These are phyloP conservation scores for Melanerpes formicivorus DNA, from an alignment of 2,113 vertebrate species.

Conservation along the genomic window DNA sequence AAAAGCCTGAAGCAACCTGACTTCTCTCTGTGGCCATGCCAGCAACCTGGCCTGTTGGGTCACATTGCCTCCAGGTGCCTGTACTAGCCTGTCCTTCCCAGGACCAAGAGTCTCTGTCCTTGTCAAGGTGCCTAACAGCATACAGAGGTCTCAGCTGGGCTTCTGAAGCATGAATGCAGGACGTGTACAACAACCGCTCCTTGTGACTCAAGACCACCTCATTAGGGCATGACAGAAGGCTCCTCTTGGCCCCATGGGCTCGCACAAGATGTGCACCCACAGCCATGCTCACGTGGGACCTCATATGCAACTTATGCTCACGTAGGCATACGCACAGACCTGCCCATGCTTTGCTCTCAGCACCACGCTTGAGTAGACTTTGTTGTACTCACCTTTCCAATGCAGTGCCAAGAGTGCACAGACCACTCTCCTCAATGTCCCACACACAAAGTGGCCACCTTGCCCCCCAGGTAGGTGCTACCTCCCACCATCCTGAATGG, in stretches of 20 bases:
- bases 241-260: conserved; percentile 27
- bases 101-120: not conserved
- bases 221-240: not conserved
- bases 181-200: not conserved
- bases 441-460: not conserved
- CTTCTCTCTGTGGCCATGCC: not conserved
- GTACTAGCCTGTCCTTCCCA: not conserved
- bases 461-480: not conserved
- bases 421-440: accelerated
- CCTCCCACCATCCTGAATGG: not conserved
- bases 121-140: accelerated
- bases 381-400: not conserved
- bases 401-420: not conserved
- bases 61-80: not conserved
- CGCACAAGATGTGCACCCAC: not conserved
- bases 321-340: not conserved
- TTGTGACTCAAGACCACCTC: not conserved
- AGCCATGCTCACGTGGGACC: not conserved
- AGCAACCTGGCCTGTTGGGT: not conserved
- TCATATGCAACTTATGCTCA: accelerated
- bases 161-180: not conserved
- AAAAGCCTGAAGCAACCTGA: not conserved
- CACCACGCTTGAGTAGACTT: accelerated
- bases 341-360: not conserved
- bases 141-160: not conserved